Base-by-base conservation (phyloP, 1,140 invertebrate genomes). In the Druon quercuslanigerum region DNA sequence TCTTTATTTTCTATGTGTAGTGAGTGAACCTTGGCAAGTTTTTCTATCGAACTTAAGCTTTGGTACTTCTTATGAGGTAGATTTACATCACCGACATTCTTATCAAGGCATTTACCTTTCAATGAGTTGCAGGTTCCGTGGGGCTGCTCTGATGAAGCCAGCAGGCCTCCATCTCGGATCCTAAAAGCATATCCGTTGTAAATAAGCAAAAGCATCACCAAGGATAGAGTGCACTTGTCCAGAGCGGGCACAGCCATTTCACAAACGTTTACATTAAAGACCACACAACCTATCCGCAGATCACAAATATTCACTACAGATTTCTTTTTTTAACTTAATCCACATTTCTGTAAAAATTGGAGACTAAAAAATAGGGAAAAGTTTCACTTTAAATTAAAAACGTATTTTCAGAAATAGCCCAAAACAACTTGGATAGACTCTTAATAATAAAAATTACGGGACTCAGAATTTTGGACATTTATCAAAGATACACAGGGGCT, bases 241-340 rank as follows among this genome's bases (percentile, higher is more conserved):
- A 83, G 52, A 79, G 79, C 79, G 87, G 89, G 86, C 86, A 81
- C 71, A 80, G 88, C 89, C 89, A 91, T 90, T 60, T 85, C 79
- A 83, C 80, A 79, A 78, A 40, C 73, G 74, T 87, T 90, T 80
- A 87, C 89, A 90, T 90, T 79, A 17, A 50, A 13, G 50, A 66
- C 50, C 51, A 20, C 56, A 71, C 60, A 2, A 51, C 9, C 66
- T 33, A 6, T 71, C 54, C 0, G 7, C 7, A 9, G 40, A 46
- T 46, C 40, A 46, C 40, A 11, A 46, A 11, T 46, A 46, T 9
- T 46, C 6, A 46, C 40, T 8, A 2, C 40, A 46, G 25, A 2
- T 33, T 33, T 46, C 9, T 46, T 46, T 46, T 46, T 46, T 8
- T 46, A 46, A 46, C 8, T 46, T 11, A 9, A 9, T 46, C 40